phyloP scores from a whole-genome alignment of 2,888 invertebrate genomes.

The Xestia c-nigrum region DNA sequence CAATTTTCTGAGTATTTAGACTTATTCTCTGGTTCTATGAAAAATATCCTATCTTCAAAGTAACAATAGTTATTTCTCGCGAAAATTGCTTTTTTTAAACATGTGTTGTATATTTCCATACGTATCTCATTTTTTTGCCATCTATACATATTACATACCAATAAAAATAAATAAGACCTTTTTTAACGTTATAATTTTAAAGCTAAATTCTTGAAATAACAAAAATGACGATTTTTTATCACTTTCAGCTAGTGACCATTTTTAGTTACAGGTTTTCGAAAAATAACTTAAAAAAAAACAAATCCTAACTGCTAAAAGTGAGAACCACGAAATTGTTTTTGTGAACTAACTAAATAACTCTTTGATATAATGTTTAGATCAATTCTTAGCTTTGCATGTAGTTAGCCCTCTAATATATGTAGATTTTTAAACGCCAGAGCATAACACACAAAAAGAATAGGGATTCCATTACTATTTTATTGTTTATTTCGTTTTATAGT shows the following conservation, averaged over 20 bases:
- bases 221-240: constrained; percentile 36
- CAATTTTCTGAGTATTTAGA: background rate
- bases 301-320: constrained; percentile 2
- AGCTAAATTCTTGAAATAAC: constrained; percentile 29
- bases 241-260: background rate
- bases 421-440: too few relatives aligned
- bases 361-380: constrained; percentile 19
- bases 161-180: constrained; percentile 43
- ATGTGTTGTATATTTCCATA: background rate
- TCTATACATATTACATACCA: constrained; percentile 6
- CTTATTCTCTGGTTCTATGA: too few relatives aligned
- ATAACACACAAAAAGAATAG: too few relatives aligned
- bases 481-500: too few relatives aligned
- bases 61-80: too few relatives aligned
- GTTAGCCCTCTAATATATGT: background rate
- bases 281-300: constrained; percentile 3
- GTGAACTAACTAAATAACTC: constrained; percentile 23
- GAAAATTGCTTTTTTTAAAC: too few relatives aligned
- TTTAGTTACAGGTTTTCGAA: background rate
- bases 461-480: too few relatives aligned
- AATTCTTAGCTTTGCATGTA: background rate
- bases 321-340: constrained; percentile 8
- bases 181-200: constrained; percentile 38
- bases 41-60: too few relatives aligned
- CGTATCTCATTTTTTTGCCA: constrained; percentile 9